Evolutionary conservation across 2,797 vertebrate genomes (phyloP), one percentile per base, ranked within the genome.

Genomic region (Chaunax sp.): DNA sequence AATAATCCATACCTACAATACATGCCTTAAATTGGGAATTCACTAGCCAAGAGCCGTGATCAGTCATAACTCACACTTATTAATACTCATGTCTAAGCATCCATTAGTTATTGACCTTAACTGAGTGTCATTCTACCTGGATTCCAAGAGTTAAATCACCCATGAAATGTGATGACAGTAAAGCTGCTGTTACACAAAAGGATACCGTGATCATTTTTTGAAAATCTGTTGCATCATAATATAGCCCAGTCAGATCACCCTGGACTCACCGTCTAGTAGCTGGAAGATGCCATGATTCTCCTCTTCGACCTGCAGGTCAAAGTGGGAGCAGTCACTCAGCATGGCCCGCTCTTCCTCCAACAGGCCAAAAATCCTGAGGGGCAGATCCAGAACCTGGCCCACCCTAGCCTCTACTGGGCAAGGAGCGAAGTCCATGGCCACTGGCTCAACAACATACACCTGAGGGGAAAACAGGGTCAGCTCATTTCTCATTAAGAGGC

Each of bases 281-380:
- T 92, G 90, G 78, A 99, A 99, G 37, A 99, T 82, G 0, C 92
- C 94, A 0, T 83, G 91, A 66, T 92, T 97, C 81, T 98, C 97
- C 83, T 96, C 88, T 67, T 96, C 93, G 14, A 98, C 92, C 37
- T 81, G 78, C 66, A 99, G 90, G 78, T 97, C 94, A 41, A 98
- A 96, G 64, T 97, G 96, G 4, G 97, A 98, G 82, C 98, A 99
- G 93, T 99, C 97, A 0, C 95, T 98, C 57, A 99, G 85, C 25
- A 94, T 94, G 38, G 96, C 94, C 0, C 84, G 89, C 80, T 96
- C 88, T 30, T 89, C 87, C 30, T 84, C 92, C 51, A 94, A 87
- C 1, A 95, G 71, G 14, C 97, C 96, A 0, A 91, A 95, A 63
- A 98, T 95, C 75, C 91, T 89, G 58, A 99, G 92, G 0, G 97